Conservation (phyloP, 2,113 vertebrate species). For the Carettochelys insculpta region DNA sequence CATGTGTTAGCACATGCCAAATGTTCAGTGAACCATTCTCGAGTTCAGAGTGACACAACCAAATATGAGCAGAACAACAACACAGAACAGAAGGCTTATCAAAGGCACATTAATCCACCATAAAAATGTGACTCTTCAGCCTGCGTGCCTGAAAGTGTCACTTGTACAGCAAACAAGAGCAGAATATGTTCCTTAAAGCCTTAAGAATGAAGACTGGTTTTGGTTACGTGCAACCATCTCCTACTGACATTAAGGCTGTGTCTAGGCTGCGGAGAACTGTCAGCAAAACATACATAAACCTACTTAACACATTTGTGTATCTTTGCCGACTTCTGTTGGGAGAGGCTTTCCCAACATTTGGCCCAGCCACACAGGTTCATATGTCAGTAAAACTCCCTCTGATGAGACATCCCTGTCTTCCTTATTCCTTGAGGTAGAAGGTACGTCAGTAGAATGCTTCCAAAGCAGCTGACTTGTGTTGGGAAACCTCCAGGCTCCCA, state of each 20-base stretch:
- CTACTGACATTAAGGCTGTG: background rate
- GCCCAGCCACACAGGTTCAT: no score
- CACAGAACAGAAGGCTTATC: background rate
- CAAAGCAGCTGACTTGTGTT: no score
- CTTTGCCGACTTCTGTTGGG: no score
- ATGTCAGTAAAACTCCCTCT: no score
- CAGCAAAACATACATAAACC: no score
- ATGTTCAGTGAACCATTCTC: background rate
- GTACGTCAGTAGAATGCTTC: no score
- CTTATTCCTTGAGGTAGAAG: no score
- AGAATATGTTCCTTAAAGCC: background rate
- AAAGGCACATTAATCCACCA: background rate
- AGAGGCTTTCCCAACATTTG: no score
- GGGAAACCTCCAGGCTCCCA: no score
- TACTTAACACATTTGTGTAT: no score
- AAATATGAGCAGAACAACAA: constrained; percentile 4
- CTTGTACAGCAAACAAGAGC: background rate
- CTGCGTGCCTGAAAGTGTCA: background rate
- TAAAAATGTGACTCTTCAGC: background rate
- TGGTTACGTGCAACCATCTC: background rate
- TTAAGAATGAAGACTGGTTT: background rate
- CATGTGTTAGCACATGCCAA: background rate
- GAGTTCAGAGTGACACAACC: background rate
- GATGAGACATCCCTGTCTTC: no score
- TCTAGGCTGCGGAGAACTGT: no score